Evolutionary conservation across 2,888 invertebrate species (phyloP).

Genomic region (Stegophylla sp.): DNA sequence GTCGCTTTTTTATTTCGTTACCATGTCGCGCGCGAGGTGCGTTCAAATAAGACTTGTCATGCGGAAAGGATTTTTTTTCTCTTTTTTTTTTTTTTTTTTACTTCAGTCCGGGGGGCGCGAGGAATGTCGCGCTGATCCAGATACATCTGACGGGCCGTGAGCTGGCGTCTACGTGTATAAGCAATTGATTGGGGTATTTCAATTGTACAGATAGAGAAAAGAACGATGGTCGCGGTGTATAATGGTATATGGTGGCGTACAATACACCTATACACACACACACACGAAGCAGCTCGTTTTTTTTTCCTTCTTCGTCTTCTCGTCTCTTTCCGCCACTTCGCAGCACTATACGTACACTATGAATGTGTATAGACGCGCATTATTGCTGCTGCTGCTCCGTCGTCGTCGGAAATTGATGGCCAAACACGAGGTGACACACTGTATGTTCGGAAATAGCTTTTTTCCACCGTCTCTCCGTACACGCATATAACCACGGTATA

Average conservation of each 20-base stretch:
- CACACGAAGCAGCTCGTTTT: background rate
- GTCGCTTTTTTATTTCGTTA: conserved; percentile 1
- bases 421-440: conserved; percentile 18
- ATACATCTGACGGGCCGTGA: conserved; percentile 26
- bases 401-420: conserved; percentile 23
- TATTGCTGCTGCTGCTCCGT: conserved; percentile 3
- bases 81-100: conserved; percentile 16
- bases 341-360: background rate
- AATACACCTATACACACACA: background rate
- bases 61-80: conserved; percentile 27
- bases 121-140: conserved; percentile 30
- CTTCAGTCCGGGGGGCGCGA: background rate
- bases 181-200: conserved; percentile 44
- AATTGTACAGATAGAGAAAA: background rate
- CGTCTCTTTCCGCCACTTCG: background rate
- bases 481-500: background rate
- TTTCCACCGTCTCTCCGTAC: background rate
- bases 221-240: background rate
- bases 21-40: background rate
- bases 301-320: background rate
- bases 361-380: background rate
- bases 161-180: too few species aligned
- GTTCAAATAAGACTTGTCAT: conserved; percentile 1
- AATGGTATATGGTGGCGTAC: background rate
- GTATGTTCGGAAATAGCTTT: conserved; percentile 32